A percentile compares a stretch with the other conserved stretches of the same genome.
These are phyloP conservation scores for Neosilurus hyrtlii DNA, from an alignment of 2,797 vertebrate species.

Conservation along the genomic window DNA sequence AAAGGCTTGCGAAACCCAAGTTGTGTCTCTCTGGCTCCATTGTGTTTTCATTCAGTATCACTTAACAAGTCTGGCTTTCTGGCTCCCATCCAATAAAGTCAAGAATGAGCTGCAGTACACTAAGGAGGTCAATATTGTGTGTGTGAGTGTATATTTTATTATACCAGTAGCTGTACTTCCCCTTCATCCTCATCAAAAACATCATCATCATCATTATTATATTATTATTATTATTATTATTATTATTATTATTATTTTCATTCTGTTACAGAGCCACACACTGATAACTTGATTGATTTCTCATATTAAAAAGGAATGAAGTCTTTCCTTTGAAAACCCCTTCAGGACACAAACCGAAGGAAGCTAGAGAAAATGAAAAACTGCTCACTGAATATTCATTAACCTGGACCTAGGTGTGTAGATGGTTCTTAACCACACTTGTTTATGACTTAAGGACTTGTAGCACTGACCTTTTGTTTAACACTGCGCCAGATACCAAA, in stretches of 20 bases:
- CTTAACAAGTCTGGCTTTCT: constrained; percentile 53
- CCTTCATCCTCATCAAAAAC: background rate
- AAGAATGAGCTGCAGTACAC: constrained; percentile 47
- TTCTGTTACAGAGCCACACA: background rate
- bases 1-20: constrained; percentile 46
- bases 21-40: constrained; percentile 47
- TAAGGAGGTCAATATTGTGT: constrained; percentile 43
- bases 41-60: constrained; percentile 54
- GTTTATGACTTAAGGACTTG: constrained; percentile 86
- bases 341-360: constrained; percentile 56
- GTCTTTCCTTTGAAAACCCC: constrained; percentile 52
- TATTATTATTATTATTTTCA: constrained; percentile 6
- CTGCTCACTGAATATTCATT: constrained; percentile 82
- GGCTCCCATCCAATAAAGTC: constrained; percentile 47
- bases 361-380: constrained; percentile 60
- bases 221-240: background rate
- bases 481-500: constrained; percentile 83
- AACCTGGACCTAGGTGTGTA: constrained; percentile 79
- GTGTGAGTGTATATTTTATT: constrained; percentile 21
- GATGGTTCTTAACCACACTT: constrained; percentile 79
- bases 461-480: constrained; percentile 82
- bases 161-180: constrained; percentile 1
- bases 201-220: no score
- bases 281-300: constrained; percentile 23
- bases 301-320: constrained; percentile 36